phyloP scores from a whole-genome alignment of 2,888 invertebrate species.

The Latrodectus elegans region DNA sequence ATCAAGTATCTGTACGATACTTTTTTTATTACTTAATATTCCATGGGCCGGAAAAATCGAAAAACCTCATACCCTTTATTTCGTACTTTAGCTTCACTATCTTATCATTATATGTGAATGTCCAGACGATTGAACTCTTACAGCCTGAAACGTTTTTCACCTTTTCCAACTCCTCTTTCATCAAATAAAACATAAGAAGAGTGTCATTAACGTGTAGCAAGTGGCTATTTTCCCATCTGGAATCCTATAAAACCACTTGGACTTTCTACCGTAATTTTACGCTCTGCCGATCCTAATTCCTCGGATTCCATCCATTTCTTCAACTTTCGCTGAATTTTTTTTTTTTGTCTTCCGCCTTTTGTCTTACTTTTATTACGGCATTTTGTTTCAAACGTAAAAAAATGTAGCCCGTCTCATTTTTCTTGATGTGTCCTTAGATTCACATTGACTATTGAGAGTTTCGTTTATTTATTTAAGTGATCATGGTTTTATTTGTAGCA shows the following conservation, averaged over 20 bases:
- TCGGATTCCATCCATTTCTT: slow-evolving; percentile 57
- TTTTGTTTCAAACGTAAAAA: background rate
- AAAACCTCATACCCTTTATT: slow-evolving; percentile 50
- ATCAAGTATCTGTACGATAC: background rate
- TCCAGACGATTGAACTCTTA: slow-evolving; percentile 60
- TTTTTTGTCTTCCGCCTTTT: background rate
- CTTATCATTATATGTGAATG: slow-evolving; percentile 64
- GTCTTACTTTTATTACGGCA: slow-evolving; percentile 11
- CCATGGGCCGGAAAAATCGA: slow-evolving; percentile 50
- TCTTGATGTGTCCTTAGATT: background rate
- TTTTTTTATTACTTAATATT: slow-evolving; percentile 47
- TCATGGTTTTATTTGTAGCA: no score
- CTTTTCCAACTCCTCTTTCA: slow-evolving; percentile 58
- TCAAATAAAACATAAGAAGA: slow-evolving; percentile 67
- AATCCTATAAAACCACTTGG: slow-evolving; percentile 64
- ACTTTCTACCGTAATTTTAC: slow-evolving; percentile 65
- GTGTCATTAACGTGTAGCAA: slow-evolving; percentile 67
- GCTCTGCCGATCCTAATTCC: slow-evolving; percentile 54
- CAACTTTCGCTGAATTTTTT: slow-evolving; percentile 34
- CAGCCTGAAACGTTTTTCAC: slow-evolving; percentile 58
- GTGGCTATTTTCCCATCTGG: slow-evolving; percentile 68
- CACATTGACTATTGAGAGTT: no score
- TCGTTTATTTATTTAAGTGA: no score
- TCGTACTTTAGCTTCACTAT: slow-evolving; percentile 48
- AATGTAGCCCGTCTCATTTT: background rate